Conservation (phyloP, 2,113 vertebrate species). For the Bubo blakistoni region DNA sequence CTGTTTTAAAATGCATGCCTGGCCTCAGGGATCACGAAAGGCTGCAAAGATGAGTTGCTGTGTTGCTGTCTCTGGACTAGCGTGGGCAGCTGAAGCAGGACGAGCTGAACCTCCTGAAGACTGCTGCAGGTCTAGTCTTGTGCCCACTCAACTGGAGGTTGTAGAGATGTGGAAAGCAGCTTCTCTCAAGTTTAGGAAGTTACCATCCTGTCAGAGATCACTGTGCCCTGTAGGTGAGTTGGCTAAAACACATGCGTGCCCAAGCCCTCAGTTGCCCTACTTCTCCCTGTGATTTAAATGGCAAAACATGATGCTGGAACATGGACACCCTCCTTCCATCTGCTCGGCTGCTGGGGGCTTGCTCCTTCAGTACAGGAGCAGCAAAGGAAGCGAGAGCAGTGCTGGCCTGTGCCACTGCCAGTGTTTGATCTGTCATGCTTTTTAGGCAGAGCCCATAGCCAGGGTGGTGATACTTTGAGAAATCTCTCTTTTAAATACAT, state of each 20-base stretch:
- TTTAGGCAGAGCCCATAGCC: background rate
- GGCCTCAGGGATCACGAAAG: background rate
- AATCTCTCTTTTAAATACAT: background rate
- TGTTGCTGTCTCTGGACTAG: background rate
- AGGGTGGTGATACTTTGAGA: background rate
- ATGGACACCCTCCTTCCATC: background rate
- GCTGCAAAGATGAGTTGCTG: background rate
- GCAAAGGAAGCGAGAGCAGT: background rate
- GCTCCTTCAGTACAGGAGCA: background rate
- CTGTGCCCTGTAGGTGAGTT: background rate
- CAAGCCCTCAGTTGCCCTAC: background rate
- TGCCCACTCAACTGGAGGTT: background rate
- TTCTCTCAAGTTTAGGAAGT: background rate
- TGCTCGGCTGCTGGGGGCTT: background rate
- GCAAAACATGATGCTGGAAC: background rate
- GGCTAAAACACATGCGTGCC: background rate
- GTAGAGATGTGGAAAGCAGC: background rate
- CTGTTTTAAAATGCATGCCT: background rate
- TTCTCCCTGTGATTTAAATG: background rate
- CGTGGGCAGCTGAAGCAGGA: background rate
- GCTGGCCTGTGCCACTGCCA: background rate
- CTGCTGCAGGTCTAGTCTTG: background rate
- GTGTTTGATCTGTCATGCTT: background rate
- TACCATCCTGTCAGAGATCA: rapidly evolving
- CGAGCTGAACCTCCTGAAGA: background rate